Percentiles rank a stretch among this genome's conserved stretches.
phyloP scores from a whole-genome alignment of 2,888 invertebrate species.

The Drosophila algonquin region DNA sequence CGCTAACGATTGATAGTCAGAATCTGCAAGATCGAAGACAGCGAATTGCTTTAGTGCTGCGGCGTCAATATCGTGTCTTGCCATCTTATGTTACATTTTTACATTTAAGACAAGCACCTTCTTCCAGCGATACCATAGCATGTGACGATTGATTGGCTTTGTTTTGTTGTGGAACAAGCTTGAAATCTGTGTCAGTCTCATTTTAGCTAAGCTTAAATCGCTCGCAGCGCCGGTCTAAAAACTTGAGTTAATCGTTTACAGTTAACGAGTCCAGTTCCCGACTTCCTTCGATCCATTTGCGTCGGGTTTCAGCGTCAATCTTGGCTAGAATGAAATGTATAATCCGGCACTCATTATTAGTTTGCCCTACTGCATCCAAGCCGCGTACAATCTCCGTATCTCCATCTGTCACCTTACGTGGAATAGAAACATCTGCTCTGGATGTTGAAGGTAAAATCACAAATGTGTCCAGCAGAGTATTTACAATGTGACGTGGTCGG shows the following conservation, averaged over 20 bases:
- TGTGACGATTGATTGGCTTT: not conserved
- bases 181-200: no score
- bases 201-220: no score
- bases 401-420: not conserved
- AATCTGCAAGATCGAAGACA: no score
- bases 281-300: not conserved
- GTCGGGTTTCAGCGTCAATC: not conserved
- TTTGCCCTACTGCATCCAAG: not conserved
- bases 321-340: not conserved
- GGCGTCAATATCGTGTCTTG: not conserved
- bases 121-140: no score
- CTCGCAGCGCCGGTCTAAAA: no score
- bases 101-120: not conserved
- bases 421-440: not conserved
- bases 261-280: no score
- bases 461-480: not conserved
- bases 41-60: not conserved
- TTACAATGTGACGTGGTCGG: constrained; percentile 1
- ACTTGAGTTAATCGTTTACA: no score
- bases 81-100: not conserved
- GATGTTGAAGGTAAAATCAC: not conserved
- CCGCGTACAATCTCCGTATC: not conserved
- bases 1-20: not conserved
- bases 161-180: no score
- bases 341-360: not conserved